Base-by-base conservation (phyloP, 64 coral and sea anemone species). In the Dendrophyllia cribrosa region DNA sequence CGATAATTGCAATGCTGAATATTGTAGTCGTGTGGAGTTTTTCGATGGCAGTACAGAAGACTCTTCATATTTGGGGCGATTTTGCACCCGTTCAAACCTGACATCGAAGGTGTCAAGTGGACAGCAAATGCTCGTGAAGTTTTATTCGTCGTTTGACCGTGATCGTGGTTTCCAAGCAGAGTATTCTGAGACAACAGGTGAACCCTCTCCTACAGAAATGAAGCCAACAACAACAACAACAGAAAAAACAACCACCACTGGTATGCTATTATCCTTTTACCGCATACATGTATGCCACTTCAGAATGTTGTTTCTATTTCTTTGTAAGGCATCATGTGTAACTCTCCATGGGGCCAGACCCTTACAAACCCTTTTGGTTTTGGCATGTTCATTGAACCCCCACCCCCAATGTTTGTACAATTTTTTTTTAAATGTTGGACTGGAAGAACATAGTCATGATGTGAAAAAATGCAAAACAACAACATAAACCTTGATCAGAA, bases 21-120 rank as follows among this genome's bases (percentile, higher is more conserved):
- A 1, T 68, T 84, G 80, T 63, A 67, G 60, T 44, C 63, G 8
- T 51, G 80, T 84, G 11, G 80, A 84, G 44, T 15, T 84, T 67
- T 84, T 66, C 21, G 80, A 84, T 26, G 80, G 80, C 16, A 9
- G 16, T 12, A 23, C 61, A 45, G 9, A 0, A 45, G 7, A 12
- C 13, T 66, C 80, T 12, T 43, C 61, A 50, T 51, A 1, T 4
- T 24, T 84, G 62, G 60, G 20, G 9, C 59, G 62, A 48, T 84
- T 84, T 63, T 84, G 80, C 63, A 10, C 44, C 0, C 20, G 62
- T 4, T 68, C 80, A 7, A 16, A 0, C 4, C 3, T 44, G 45
- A 23, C 44, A 15, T 43, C 46, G 7, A 24, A 6, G 9, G 10
- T 84, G 47, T 84, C 80, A 51, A 84, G 62, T 62, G 80, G 80